Evolutionary conservation across 2,888 invertebrate genomes (phyloP).

Genomic region (Prosapia bicincta): DNA sequence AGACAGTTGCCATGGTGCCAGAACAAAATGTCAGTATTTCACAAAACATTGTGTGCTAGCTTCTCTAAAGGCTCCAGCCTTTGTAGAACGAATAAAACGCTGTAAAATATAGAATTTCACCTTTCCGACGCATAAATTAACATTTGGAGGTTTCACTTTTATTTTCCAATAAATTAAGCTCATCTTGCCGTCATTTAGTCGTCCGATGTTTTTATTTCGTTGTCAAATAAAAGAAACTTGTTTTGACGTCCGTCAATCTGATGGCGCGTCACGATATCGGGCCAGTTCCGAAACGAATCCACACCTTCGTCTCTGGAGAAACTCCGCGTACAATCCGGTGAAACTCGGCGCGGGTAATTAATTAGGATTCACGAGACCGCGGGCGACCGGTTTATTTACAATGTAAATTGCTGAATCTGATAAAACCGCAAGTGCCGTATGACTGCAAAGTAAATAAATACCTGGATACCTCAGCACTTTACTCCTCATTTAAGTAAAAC

Average conservation of each 20-base stretch:
- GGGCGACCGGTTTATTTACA: neutral
- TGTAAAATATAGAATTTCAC: neutral
- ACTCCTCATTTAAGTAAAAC: too few relatives aligned
- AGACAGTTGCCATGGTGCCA: too few relatives aligned
- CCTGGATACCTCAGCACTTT: too few relatives aligned
- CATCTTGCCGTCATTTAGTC: neutral
- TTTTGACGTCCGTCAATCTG: neutral
- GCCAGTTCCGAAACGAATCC: neutral
- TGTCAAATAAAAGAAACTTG: neutral
- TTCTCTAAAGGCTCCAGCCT: too few relatives aligned
- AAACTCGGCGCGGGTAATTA: neutral
- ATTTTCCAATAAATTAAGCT: neutral
- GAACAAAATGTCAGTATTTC: too few relatives aligned
- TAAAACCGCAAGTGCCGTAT: neutral
- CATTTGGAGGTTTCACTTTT: neutral
- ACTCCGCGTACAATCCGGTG: too few relatives aligned
- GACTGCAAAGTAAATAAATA: neutral
- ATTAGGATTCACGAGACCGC: neutral
- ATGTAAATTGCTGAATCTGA: neutral
- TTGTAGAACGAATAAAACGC: too few relatives aligned
- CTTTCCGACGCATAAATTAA: neutral
- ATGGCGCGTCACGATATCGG: neutral
- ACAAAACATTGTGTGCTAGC: too few relatives aligned
- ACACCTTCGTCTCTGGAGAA: neutral
- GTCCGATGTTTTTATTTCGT: neutral